phyloP scores from a whole-genome alignment of 2,888 invertebrate species.

The Cantharis flavilabris region DNA sequence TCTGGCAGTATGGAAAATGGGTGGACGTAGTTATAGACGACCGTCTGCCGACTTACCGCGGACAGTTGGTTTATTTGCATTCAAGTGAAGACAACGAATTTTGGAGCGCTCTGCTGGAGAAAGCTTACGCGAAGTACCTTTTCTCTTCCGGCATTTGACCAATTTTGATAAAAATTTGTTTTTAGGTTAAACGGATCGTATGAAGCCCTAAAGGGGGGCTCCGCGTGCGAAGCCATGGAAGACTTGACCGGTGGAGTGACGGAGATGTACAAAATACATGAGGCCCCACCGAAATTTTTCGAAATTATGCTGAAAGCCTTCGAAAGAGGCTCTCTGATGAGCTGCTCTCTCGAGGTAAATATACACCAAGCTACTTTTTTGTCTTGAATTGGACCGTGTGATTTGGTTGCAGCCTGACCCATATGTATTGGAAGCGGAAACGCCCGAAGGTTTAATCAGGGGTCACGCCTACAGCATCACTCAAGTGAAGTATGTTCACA shows the following conservation, averaged over 20 bases:
- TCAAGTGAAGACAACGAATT: slow-evolving; percentile 89
- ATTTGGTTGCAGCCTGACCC: slow-evolving; percentile 73
- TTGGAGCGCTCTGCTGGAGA: slow-evolving; percentile 94
- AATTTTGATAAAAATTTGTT: slow-evolving; percentile 4
- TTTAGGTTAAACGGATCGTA: slow-evolving; percentile 91
- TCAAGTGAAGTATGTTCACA: slow-evolving; percentile 79
- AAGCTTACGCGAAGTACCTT: slow-evolving; percentile 88
- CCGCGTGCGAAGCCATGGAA: slow-evolving; percentile 98
- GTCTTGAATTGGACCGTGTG: too few relatives aligned
- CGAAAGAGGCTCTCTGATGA: slow-evolving; percentile 91
- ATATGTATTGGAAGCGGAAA: slow-evolving; percentile 77
- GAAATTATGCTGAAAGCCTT: slow-evolving; percentile 88
- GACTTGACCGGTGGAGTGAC: slow-evolving; percentile 97
- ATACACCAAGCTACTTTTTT: too few relatives aligned
- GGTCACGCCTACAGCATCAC: slow-evolving; percentile 96
- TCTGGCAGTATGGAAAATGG: slow-evolving; percentile 96
- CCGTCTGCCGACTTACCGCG: slow-evolving; percentile 83
- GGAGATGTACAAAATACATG: slow-evolving; percentile 87
- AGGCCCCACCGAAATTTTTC: slow-evolving; percentile 83
- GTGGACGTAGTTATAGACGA: slow-evolving; percentile 94
- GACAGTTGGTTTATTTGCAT: slow-evolving; percentile 84
- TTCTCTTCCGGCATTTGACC: not conserved
- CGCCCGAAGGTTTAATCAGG: slow-evolving; percentile 79
- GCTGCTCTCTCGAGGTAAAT: slow-evolving; percentile 87
- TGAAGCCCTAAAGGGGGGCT: slow-evolving; percentile 95